Evolutionary conservation across 1,140 invertebrate species (phyloP).

Genomic region (Drosophila busckii): DNA sequence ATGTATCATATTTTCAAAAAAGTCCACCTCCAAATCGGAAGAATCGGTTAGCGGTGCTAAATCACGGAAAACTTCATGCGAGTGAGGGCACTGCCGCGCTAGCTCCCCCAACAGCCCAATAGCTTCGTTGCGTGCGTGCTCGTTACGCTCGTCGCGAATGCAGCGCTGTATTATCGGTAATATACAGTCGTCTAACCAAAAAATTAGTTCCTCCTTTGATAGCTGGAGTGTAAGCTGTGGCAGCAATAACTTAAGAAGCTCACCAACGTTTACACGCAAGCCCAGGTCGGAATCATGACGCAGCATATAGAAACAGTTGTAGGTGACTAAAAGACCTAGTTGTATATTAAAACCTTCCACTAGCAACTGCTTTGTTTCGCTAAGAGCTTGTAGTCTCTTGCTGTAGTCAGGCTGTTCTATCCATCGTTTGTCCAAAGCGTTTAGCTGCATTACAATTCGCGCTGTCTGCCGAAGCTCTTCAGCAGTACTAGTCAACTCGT

Average conservation of each 20-base stretch:
- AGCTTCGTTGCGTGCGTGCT: conserved; percentile 86
- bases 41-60: conserved; percentile 85
- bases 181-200: conserved; percentile 86
- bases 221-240: conserved; percentile 58
- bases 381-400: conserved; percentile 86
- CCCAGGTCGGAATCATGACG: conserved; percentile 89
- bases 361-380: conserved; percentile 80
- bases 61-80: conserved; percentile 87
- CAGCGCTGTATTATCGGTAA: conserved; percentile 85
- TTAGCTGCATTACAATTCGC: conserved; percentile 84
- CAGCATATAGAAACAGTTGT: conserved; percentile 91
- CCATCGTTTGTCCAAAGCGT: conserved; percentile 91
- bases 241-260: conserved; percentile 85
- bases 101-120: conserved; percentile 88
- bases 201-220: conserved; percentile 80
- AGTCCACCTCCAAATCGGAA: conserved; percentile 91
- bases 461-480: conserved; percentile 76
- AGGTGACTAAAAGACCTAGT: conserved; percentile 86
- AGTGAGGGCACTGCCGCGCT: conserved; percentile 84
- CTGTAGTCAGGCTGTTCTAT: conserved; percentile 96
- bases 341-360: conserved; percentile 82
- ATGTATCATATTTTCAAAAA: conserved; percentile 96
- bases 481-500: not conserved
- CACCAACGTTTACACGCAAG: conserved; percentile 87
- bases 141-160: conserved; percentile 83